These are phyloP conservation scores for Arctia plantaginis DNA, from an alignment of 2,888 invertebrate genomes.

Conservation along the genomic window DNA sequence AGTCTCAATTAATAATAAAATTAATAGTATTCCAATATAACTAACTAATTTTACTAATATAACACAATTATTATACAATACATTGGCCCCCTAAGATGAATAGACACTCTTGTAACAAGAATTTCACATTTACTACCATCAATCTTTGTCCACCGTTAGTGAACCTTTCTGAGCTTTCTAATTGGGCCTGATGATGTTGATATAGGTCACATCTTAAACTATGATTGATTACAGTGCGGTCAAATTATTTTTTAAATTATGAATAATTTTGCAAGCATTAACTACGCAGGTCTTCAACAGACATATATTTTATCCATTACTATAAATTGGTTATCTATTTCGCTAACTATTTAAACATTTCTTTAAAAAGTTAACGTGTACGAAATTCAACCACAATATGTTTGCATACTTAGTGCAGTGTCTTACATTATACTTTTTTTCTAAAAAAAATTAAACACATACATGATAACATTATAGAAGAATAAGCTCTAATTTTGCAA, in stretches of 20 bases:
- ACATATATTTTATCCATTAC: not conserved
- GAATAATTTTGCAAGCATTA: not conserved
- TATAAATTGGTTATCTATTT: not conserved
- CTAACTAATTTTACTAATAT: constrained; percentile 16
- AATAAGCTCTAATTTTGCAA: not conserved
- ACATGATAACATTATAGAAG: too few species aligned
- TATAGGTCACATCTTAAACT: constrained; percentile 55
- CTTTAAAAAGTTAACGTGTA: not conserved
- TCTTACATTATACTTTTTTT: too few species aligned
- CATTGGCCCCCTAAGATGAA: constrained; percentile 32
- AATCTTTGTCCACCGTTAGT: constrained; percentile 60
- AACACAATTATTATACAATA: constrained; percentile 25
- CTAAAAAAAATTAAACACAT: too few species aligned
- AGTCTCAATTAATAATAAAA: not conserved
- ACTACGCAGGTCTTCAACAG: not conserved
- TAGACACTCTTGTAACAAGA: constrained; percentile 44
- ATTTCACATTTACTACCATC: constrained; percentile 57
- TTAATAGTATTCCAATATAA: not conserved
- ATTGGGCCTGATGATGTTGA: constrained; percentile 59
- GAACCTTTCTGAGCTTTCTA: constrained; percentile 63
- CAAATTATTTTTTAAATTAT: constrained; percentile 25
- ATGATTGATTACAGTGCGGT: constrained; percentile 56
- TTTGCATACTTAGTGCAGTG: too few species aligned
- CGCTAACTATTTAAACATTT: too few species aligned
- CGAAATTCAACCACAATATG: not conserved